These are phyloP conservation scores for Staurois parvus DNA, from an alignment of 2,797 vertebrate genomes.

Conservation along the genomic window DNA sequence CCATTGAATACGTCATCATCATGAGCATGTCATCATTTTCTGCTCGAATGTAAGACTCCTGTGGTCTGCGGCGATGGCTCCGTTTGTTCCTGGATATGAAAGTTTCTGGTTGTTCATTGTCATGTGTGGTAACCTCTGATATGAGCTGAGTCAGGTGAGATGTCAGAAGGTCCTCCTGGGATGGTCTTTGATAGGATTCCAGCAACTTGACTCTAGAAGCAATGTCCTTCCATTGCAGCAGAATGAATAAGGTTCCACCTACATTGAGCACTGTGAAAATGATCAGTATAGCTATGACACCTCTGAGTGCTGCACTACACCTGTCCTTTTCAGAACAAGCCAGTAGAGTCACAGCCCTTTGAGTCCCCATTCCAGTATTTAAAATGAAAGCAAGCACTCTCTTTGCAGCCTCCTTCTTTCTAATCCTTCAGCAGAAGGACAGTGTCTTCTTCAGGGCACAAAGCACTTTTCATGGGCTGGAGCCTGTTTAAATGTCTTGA, in stretches of 20 bases:
- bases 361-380: slow-evolving; percentile 36
- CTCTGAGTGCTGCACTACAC: slow-evolving; percentile 76
- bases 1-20: slow-evolving; percentile 97
- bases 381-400: neutral
- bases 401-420: slow-evolving; percentile 48
- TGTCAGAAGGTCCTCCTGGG: slow-evolving; percentile 74
- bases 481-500: slow-evolving; percentile 58
- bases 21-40: slow-evolving; percentile 86
- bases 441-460: slow-evolving; percentile 15
- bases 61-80: slow-evolving; percentile 71
- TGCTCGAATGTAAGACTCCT: slow-evolving; percentile 70
- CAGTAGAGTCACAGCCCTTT: slow-evolving; percentile 51
- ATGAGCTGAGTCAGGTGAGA: slow-evolving; percentile 74
- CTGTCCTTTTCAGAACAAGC: slow-evolving; percentile 48
- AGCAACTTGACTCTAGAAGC: slow-evolving; percentile 73
- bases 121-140: slow-evolving; percentile 55
- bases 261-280: slow-evolving; percentile 82
- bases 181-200: slow-evolving; percentile 71
- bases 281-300: slow-evolving; percentile 79
- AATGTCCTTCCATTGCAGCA: slow-evolving; percentile 85
- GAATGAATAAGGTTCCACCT: slow-evolving; percentile 82
- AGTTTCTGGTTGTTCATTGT: slow-evolving; percentile 64
- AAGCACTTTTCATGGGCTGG: slow-evolving; percentile 8
- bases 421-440: slow-evolving; percentile 15
- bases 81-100: slow-evolving; percentile 82